Percentiles rank a stretch among this genome's conserved stretches.
Evolutionary conservation across 2,888 invertebrate species (phyloP).

Genomic region (Tenthredo amoena): DNA sequence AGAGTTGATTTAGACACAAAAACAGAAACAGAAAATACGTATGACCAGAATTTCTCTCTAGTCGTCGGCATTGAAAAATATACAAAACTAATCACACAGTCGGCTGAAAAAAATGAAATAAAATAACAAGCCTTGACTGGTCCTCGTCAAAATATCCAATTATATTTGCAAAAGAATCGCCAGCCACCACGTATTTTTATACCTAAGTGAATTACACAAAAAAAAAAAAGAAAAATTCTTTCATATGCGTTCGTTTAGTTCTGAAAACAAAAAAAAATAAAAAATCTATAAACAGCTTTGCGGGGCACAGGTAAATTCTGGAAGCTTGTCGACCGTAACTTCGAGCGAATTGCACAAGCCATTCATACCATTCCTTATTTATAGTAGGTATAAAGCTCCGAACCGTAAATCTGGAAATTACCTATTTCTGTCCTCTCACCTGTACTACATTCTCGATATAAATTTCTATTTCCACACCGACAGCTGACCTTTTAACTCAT

Average conservation of each 20-base stretch:
- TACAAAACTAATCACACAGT: neutral
- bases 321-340: constrained; percentile 22
- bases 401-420: constrained; percentile 6
- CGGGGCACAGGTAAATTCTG: neutral
- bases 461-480: neutral
- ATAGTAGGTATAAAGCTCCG: constrained; percentile 12
- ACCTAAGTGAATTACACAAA: neutral
- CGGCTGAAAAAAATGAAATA: neutral
- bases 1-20: neutral
- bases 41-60: neutral
- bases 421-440: neutral
- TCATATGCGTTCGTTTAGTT: neutral
- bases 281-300: neutral
- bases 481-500: neutral
- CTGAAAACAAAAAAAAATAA: neutral
- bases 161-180: neutral
- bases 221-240: neutral
- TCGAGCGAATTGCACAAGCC: constrained; percentile 18
- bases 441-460: constrained; percentile 4
- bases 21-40: neutral
- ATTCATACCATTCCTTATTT: constrained; percentile 18
- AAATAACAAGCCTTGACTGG: neutral
- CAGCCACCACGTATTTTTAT: neutral
- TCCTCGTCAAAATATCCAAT: neutral
- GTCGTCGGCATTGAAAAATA: neutral